Percentiles rank a stretch among this genome's conserved stretches.
Evolutionary conservation across 2,888 invertebrate genomes (phyloP).

Genomic region (Torymus tubicola): DNA sequence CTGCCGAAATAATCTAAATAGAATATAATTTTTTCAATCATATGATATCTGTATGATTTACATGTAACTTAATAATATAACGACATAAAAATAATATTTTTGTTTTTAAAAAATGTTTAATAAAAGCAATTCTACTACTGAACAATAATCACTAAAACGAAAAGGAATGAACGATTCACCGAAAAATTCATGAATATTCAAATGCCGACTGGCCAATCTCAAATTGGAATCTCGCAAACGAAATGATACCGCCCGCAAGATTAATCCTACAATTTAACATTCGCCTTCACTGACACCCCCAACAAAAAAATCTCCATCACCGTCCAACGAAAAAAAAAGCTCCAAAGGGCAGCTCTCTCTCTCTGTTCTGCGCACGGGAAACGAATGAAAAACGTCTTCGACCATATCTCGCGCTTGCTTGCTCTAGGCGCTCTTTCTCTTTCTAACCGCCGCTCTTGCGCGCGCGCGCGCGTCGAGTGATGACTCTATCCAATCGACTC

Average conservation of each 20-base stretch:
- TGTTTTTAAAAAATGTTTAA: background rate
- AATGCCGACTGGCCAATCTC: conserved; percentile 21
- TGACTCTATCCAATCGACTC: conserved; percentile 75
- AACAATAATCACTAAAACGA: conserved; percentile 11
- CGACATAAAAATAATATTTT: background rate
- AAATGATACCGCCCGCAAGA: conserved; percentile 35
- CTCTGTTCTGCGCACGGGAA: conserved; percentile 7
- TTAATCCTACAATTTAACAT: conserved; percentile 23
- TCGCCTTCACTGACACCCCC: background rate
- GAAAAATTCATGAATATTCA: conserved; percentile 45
- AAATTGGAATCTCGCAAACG: conserved; percentile 45
- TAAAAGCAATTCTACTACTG: background rate
- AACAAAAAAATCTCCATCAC: background rate
- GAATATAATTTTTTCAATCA: no score
- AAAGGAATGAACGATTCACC: conserved; percentile 21
- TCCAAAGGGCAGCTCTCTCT: no score
- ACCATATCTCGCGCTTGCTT: conserved; percentile 11
- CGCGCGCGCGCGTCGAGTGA: conserved; percentile 61
- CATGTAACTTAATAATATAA: no score
- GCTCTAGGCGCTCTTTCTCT: background rate
- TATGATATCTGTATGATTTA: no score
- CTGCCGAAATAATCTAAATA: no score
- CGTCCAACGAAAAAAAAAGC: no score
- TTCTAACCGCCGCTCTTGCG: conserved; percentile 17
- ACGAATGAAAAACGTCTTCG: conserved; percentile 54